Evolutionary conservation across 2,797 vertebrate genomes (phyloP).

Genomic region (Poecilia velifera): DNA sequence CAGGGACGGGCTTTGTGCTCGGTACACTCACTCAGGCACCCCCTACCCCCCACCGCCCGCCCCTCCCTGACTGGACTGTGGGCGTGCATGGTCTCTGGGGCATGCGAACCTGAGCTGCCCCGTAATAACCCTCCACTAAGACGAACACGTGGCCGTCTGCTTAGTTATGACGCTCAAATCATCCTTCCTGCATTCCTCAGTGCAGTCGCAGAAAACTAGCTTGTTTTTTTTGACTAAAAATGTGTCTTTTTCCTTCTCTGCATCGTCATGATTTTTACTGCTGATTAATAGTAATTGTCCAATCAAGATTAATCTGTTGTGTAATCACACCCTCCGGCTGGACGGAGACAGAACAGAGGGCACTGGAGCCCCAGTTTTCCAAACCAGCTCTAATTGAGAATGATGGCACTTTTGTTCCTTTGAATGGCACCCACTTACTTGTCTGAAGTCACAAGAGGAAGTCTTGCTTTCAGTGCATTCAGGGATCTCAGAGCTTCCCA

Average conservation of each 20-base stretch:
- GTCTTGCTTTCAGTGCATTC: constrained; percentile 64
- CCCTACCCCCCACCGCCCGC: neutral
- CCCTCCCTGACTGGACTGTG: constrained; percentile 39
- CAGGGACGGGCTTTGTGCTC: constrained; percentile 62
- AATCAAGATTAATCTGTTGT: constrained; percentile 61
- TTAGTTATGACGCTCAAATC: constrained; percentile 47
- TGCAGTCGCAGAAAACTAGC: constrained; percentile 22
- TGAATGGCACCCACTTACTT: constrained; percentile 67
- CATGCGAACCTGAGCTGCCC: constrained; percentile 52
- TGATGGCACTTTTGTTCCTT: constrained; percentile 73
- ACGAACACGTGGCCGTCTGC: constrained; percentile 63
- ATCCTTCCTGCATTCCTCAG: constrained; percentile 25
- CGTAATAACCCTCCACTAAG: constrained; percentile 51
- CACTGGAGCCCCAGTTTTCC: constrained; percentile 45
- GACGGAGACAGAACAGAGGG: constrained; percentile 37
- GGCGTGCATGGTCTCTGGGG: constrained; percentile 45
- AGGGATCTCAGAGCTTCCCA: constrained; percentile 60
- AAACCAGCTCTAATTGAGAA: constrained; percentile 71
- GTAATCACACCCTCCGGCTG: constrained; percentile 55
- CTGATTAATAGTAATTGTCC: constrained; percentile 67
- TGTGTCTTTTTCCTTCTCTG: constrained; percentile 29
- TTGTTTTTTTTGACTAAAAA: constrained; percentile 39
- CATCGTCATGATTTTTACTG: constrained; percentile 55
- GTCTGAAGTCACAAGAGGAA: constrained; percentile 71
- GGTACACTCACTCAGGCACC: constrained; percentile 32